phyloP scores from a whole-genome alignment of 1,140 invertebrate genomes.

The Matsumurasca onukii region DNA sequence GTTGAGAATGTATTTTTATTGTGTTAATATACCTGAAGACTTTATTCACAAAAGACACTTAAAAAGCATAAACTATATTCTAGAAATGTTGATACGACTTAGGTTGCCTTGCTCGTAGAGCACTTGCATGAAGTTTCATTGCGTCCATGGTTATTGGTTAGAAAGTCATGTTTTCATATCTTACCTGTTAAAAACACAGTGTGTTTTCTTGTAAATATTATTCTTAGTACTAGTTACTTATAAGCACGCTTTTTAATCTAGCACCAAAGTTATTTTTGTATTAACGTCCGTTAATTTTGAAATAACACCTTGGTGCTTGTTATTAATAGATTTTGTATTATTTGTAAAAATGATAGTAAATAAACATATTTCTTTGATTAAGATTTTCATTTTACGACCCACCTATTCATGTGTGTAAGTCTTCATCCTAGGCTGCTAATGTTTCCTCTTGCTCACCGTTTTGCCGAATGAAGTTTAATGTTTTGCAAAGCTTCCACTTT shows the following conservation, averaged over 20 bases:
- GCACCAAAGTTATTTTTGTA: conserved; percentile 26
- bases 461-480: background rate
- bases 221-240: background rate
- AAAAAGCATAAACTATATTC: background rate
- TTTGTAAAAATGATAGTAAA: no score
- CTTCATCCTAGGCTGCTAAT: background rate
- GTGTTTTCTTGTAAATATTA: background rate
- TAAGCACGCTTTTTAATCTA: conserved; percentile 15
- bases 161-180: background rate
- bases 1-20: background rate
- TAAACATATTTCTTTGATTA: conserved; percentile 17
- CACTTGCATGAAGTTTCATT: conserved; percentile 15
- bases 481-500: background rate
- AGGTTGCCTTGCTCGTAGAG: background rate
- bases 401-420: background rate
- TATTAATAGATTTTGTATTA: conserved; percentile 22
- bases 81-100: background rate
- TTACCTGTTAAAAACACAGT: background rate
- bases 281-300: conserved; percentile 16
- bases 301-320: conserved; percentile 13
- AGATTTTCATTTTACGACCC: background rate
- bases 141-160: background rate
- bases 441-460: background rate
- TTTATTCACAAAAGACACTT: background rate
- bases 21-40: background rate